Percentiles rank a stretch among this genome's conserved stretches.
Conservation (phyloP, 2,797 vertebrate species). For the Pitangus sulphuratus region DNA sequence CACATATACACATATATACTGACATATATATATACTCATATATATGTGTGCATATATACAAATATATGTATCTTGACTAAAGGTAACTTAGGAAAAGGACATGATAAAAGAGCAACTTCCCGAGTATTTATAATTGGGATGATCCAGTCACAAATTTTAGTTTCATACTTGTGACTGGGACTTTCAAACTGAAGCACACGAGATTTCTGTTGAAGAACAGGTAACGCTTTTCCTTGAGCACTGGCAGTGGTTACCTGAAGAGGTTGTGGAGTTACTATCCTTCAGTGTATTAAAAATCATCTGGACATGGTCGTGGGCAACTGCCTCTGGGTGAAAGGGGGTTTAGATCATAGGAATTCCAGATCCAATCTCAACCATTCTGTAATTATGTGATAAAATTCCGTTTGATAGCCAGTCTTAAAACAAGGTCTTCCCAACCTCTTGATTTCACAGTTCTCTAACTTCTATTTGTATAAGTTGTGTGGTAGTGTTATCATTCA, state of each 20-base stretch:
- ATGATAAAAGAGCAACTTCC: neutral
- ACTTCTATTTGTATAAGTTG: neutral
- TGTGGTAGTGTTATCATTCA: neutral
- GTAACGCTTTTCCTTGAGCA: accelerated
- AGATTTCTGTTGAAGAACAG: neutral
- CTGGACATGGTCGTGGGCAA: neutral
- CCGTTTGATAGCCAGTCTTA: neutral
- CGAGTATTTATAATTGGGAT: neutral
- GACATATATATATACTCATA: too few species aligned
- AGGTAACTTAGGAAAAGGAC: neutral
- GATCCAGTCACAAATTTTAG: neutral
- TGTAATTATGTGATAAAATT: neutral
- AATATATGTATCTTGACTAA: neutral
- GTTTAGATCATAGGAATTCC: neutral
- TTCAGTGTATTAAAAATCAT: neutral
- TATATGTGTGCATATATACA: neutral
- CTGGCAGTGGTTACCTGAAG: neutral
- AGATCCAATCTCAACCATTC: neutral
- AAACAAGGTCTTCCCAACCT: neutral
- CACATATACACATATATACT: neutral
- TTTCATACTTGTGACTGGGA: neutral
- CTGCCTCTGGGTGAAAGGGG: accelerated
- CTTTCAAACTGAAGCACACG: neutral
- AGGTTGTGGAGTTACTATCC: too few species aligned
- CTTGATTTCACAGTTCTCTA: neutral